phyloP scores from a whole-genome alignment of 2,797 vertebrate genomes.

The Acanthis flammea region DNA sequence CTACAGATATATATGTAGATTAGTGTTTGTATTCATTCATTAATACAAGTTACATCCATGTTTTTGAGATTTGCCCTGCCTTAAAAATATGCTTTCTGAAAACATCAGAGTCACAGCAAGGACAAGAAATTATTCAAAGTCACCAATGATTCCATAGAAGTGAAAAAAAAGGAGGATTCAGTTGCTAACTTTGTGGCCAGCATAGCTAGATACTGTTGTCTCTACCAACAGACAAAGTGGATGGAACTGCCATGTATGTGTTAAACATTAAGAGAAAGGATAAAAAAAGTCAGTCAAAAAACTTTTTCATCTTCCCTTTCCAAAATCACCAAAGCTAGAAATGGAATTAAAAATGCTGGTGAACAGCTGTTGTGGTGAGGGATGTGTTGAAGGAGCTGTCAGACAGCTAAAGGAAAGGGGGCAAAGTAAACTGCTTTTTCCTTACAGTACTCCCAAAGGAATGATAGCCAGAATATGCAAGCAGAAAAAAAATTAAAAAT shows the following conservation, averaged over 20 bases:
- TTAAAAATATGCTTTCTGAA: not conserved
- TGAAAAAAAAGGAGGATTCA: not conserved
- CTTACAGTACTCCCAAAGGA: conserved; percentile 2
- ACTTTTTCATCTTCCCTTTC: not conserved
- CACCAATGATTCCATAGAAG: not conserved
- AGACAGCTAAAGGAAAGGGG: not conserved
- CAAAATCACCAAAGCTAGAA: not conserved
- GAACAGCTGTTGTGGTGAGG: conserved; percentile 6
- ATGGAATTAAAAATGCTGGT: not conserved
- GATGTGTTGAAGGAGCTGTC: conserved; percentile 9
- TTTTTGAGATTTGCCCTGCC: not conserved
- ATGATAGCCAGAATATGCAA: not conserved
- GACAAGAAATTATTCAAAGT: not conserved
- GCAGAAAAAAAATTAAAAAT: conserved; percentile 35
- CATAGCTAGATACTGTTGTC: not conserved
- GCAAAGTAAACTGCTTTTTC: not conserved
- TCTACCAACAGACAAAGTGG: not conserved
- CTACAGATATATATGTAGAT: not conserved
- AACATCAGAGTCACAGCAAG: not conserved
- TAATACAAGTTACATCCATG: not conserved
- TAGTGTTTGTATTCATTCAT: not conserved
- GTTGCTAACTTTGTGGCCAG: not conserved
- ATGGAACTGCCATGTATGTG: not conserved
- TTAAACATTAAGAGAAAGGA: not conserved
- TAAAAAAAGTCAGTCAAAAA: not conserved